Evolutionary conservation across 2,113 vertebrate species (phyloP).

Genomic region (Macquaria australasica): DNA sequence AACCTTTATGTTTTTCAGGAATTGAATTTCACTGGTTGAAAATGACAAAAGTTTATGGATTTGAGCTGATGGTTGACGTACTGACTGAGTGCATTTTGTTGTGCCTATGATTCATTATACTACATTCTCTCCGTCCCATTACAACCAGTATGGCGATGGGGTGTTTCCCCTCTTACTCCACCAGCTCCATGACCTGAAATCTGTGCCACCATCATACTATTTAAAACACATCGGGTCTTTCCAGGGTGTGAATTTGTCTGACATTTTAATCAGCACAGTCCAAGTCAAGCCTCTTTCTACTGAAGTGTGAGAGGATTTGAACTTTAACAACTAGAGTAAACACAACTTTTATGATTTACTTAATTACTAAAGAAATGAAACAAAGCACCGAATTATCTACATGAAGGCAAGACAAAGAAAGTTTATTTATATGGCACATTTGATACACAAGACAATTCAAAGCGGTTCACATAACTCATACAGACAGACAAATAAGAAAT

Average conservation of each 20-base stretch:
- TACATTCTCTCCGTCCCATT: not conserved
- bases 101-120: not conserved
- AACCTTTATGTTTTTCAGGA: conserved; percentile 46
- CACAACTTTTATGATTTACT: not conserved
- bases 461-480: not conserved
- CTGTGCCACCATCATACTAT: not conserved
- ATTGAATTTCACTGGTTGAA: conserved; percentile 23
- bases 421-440: conserved; percentile 16
- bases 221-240: not conserved
- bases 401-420: conserved; percentile 2
- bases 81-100: not conserved
- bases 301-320: not conserved
- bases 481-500: not conserved
- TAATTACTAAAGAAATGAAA: not conserved
- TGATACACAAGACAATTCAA: conserved; percentile 14
- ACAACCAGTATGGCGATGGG: not conserved
- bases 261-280: not conserved
- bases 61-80: not conserved
- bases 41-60: conserved; percentile 25
- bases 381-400: not conserved
- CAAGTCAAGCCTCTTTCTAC: not conserved
- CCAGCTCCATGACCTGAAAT: not conserved
- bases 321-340: not conserved
- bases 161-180: not conserved
- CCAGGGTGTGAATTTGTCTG: not conserved